Percentiles rank a stretch among this genome's conserved stretches.
Evolutionary conservation across 1,140 invertebrate genomes (phyloP).

Genomic region (Manduca sexta): DNA sequence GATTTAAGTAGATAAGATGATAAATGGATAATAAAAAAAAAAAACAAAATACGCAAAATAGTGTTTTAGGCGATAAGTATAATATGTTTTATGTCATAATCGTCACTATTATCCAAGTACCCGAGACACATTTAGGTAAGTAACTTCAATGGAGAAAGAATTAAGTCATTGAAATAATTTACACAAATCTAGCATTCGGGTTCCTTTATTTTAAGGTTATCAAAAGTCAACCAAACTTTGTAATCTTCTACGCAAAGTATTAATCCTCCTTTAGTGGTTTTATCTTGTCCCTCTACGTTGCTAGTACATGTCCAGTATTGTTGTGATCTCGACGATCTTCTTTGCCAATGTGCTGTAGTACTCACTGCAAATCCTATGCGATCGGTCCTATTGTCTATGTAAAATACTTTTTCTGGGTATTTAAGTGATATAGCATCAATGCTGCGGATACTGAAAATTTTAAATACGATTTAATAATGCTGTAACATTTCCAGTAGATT

Average conservation of each 20-base stretch:
- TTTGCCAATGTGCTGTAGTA: conserved; percentile 31
- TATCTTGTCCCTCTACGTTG: conserved; percentile 22
- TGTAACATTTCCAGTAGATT: no score
- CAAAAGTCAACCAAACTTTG: conserved; percentile 31
- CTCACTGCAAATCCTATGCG: conserved; percentile 31
- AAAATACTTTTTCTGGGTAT: conserved; percentile 16
- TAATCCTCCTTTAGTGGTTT: conserved; percentile 17
- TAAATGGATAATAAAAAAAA: no score
- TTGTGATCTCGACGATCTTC: conserved; percentile 1
- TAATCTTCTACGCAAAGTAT: conserved; percentile 29
- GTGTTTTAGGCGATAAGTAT: no score
- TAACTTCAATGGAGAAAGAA: no score
- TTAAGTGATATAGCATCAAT: conserved; percentile 33
- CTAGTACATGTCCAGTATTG: conserved; percentile 37
- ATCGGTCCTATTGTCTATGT: conserved; percentile 25
- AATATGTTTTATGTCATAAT: no score
- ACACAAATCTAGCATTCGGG: conserved; percentile 20
- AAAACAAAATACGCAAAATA: no score
- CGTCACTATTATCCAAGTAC: no score
- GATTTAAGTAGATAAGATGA: no score
- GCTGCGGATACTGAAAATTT: conserved; percentile 28
- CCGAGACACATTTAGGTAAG: no score
- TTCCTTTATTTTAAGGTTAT: conserved; percentile 39
- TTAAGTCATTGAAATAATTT: no score
- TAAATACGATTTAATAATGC: neutral